These are phyloP conservation scores for Galaxea fascicularis DNA, from an alignment of 92 coral and sea anemone species.

Conservation along the genomic window DNA sequence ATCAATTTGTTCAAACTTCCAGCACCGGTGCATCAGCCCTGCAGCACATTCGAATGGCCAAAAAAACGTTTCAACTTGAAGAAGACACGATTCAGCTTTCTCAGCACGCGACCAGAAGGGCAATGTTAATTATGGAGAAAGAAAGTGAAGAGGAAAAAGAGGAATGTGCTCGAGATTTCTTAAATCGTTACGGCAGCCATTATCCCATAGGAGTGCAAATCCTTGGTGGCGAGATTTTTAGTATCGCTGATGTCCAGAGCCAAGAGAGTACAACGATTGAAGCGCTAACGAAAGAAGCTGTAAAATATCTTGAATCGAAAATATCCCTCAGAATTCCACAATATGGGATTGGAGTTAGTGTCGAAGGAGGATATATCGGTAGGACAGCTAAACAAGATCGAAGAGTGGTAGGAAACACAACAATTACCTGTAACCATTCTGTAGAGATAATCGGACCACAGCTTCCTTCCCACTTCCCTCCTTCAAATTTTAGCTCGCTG, in stretches of 20 bases:
- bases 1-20: background rate
- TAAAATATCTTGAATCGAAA: constrained; percentile 1
- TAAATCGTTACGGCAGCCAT: constrained; percentile 57
- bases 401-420: background rate
- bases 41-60: constrained; percentile 46
- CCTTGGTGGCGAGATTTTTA: constrained; percentile 55
- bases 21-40: constrained; percentile 43
- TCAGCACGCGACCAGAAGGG: constrained; percentile 31
- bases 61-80: constrained; percentile 39
- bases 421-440: background rate
- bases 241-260: constrained; percentile 44
- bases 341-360: constrained; percentile 23
- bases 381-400: background rate
- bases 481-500: constrained; percentile 24
- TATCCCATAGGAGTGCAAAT: constrained; percentile 52
- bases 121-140: constrained; percentile 4
- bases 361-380: background rate
- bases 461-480: background rate
- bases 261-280: background rate
- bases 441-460: constrained; percentile 38
- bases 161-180: constrained; percentile 30
- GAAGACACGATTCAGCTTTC: constrained; percentile 28
- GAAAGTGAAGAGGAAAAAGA: background rate
- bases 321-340: constrained; percentile 26
- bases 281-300: constrained; percentile 14